Percentiles rank a stretch among this genome's conserved stretches.
These are phyloP conservation scores for Argynnis bischoffii DNA, from an alignment of 2,888 invertebrate species.

Conservation along the genomic window DNA sequence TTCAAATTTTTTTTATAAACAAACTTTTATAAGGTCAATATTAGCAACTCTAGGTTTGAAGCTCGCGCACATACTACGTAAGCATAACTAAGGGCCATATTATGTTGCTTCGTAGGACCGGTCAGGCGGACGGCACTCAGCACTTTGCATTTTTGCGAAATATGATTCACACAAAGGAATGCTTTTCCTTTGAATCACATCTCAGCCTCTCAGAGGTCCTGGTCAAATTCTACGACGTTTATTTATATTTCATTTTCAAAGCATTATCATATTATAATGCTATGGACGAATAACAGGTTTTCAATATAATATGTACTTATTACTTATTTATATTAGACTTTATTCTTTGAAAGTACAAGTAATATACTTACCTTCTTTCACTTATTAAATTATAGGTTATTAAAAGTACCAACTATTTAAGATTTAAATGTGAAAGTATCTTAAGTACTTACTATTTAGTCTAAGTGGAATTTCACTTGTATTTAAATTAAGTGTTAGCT, in stretches of 20 bases:
- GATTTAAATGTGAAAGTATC: not conserved
- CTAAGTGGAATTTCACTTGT: not conserved
- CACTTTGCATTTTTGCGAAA: slow-evolving; percentile 55
- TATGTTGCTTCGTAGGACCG: slow-evolving; percentile 13
- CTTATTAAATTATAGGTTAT: too few species aligned
- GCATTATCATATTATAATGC: too few species aligned
- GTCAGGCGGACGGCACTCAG: slow-evolving; percentile 41
- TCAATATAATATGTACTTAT: too few species aligned
- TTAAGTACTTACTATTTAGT: not conserved
- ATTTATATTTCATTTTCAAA: too few species aligned
- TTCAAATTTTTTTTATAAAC: too few species aligned
- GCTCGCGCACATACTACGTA: not conserved
- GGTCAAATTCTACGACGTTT: too few species aligned
- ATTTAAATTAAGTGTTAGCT: not conserved
- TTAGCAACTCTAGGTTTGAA: not conserved
- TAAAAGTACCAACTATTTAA: too few species aligned
- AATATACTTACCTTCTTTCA: too few species aligned
- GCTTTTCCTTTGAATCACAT: slow-evolving; percentile 66
- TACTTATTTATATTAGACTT: too few species aligned
- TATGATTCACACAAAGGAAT: slow-evolving; percentile 63
- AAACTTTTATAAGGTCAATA: not conserved
- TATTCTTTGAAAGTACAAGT: too few species aligned
- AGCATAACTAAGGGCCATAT: slow-evolving; percentile 4
- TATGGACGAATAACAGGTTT: too few species aligned
- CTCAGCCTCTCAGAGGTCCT: slow-evolving; percentile 17